These are phyloP conservation scores for Hylia prasina DNA, from an alignment of 2,113 vertebrate species.

Conservation along the genomic window DNA sequence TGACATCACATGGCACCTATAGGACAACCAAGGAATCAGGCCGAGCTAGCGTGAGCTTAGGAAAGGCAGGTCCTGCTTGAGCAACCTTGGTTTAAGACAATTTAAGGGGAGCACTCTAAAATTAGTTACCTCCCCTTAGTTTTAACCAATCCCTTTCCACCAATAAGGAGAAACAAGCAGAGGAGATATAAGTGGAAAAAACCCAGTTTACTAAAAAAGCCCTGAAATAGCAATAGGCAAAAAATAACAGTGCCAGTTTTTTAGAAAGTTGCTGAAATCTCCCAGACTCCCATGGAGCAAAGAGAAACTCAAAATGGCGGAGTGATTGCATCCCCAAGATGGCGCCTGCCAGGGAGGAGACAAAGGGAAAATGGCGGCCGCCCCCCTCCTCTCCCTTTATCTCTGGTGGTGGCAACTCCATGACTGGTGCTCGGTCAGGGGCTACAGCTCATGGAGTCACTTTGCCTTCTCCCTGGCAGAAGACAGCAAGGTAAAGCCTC, in stretches of 20 bases:
- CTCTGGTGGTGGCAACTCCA: no score
- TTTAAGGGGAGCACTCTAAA: neutral
- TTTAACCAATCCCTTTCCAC: neutral
- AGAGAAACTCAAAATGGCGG: neutral
- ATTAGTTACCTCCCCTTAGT: neutral
- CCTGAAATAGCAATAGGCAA: neutral
- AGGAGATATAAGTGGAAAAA: neutral
- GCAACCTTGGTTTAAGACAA: neutral
- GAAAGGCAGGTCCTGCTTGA: neutral
- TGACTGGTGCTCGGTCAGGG: neutral
- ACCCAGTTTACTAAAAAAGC: neutral
- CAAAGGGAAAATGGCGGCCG: no score
- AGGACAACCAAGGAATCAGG: neutral
- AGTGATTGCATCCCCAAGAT: neutral
- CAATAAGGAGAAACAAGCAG: neutral
- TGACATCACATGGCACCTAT: neutral
- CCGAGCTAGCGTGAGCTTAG: neutral
- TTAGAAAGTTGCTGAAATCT: neutral
- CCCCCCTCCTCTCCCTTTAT: neutral
- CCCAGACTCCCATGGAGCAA: neutral
- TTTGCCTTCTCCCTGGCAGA: neutral
- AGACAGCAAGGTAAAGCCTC: neutral
- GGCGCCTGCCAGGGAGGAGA: rapidly evolving
- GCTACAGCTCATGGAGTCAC: rapidly evolving
- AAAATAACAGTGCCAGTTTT: neutral